Evolutionary conservation across 2,888 invertebrate genomes (phyloP).

Genomic region (Phengaris arion): DNA sequence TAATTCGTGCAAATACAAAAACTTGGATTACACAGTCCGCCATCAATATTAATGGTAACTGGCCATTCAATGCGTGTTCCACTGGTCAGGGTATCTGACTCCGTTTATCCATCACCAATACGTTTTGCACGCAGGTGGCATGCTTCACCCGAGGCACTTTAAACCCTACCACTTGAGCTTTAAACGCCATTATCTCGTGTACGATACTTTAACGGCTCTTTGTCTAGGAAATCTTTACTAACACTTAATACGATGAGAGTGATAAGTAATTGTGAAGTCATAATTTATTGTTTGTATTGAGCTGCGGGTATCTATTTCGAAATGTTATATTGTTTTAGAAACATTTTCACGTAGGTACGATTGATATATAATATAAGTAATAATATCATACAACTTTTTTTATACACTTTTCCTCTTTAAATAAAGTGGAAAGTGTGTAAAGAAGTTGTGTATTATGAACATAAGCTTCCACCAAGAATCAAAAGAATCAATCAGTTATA

Average conservation of each 20-base stretch:
- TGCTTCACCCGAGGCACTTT: background rate
- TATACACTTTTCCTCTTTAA: no score
- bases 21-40: conserved; percentile 32
- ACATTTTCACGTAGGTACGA: conserved; percentile 7
- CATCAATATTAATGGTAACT: conserved; percentile 39
- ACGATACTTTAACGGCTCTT: conserved; percentile 21
- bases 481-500: no score
- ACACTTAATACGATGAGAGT: conserved; percentile 22
- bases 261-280: conserved; percentile 20
- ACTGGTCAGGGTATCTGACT: conserved; percentile 25
- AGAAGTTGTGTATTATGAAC: no score
- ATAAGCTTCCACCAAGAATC: no score
- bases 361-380: background rate
- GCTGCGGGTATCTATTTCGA: conserved; percentile 2
- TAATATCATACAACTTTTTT: no score
- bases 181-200: background rate
- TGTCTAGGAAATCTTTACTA: conserved; percentile 25
- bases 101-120: conserved; percentile 28
- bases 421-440: no score
- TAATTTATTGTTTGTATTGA: conserved; percentile 18
- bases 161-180: background rate
- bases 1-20: conserved; percentile 27
- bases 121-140: conserved; percentile 21
- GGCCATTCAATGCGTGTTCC: conserved; percentile 32
- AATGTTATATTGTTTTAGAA: background rate